Percentiles rank a stretch among this genome's conserved stretches.
phyloP scores from a whole-genome alignment of 2,888 invertebrate species.

The Melinaea marsaeus region DNA sequence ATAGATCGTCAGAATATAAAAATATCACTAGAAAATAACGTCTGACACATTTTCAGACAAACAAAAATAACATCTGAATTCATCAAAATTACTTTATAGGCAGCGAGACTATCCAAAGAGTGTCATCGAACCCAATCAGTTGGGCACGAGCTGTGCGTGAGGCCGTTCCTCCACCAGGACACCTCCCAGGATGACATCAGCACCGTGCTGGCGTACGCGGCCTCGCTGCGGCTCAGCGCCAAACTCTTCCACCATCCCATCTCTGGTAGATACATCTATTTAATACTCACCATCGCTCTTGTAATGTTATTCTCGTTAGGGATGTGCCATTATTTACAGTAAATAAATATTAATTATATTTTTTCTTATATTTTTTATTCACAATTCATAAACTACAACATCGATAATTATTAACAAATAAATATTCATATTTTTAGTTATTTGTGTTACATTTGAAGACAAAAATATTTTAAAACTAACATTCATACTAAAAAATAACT shows the following conservation, averaged over 20 bases:
- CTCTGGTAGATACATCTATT: slow-evolving; percentile 82
- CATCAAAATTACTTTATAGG: slow-evolving; percentile 60
- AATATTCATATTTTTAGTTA: too few species aligned
- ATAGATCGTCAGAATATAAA: too few species aligned
- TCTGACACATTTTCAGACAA: not conserved
- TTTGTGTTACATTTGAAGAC: too few species aligned
- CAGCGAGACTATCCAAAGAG: slow-evolving; percentile 84
- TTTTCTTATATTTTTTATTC: not conserved
- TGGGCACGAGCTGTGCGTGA: slow-evolving; percentile 86
- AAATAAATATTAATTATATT: slow-evolving; percentile 7
- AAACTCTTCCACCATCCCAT: slow-evolving; percentile 86
- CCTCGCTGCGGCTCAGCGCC: slow-evolving; percentile 85
- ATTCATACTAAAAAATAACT: too few species aligned
- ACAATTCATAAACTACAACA: too few species aligned
- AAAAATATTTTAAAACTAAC: too few species aligned
- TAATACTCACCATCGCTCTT: slow-evolving; percentile 78
- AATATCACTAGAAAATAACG: not conserved
- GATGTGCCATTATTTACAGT: slow-evolving; percentile 82
- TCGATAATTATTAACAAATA: too few species aligned
- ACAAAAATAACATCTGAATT: too few species aligned
- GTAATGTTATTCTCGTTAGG: slow-evolving; percentile 82
- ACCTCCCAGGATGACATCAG: slow-evolving; percentile 86
- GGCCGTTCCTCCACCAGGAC: slow-evolving; percentile 89
- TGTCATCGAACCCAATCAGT: slow-evolving; percentile 84
- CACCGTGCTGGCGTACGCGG: slow-evolving; percentile 86